phyloP scores from a whole-genome alignment of 2,113 vertebrate species.

The Semnopithecus entellus region DNA sequence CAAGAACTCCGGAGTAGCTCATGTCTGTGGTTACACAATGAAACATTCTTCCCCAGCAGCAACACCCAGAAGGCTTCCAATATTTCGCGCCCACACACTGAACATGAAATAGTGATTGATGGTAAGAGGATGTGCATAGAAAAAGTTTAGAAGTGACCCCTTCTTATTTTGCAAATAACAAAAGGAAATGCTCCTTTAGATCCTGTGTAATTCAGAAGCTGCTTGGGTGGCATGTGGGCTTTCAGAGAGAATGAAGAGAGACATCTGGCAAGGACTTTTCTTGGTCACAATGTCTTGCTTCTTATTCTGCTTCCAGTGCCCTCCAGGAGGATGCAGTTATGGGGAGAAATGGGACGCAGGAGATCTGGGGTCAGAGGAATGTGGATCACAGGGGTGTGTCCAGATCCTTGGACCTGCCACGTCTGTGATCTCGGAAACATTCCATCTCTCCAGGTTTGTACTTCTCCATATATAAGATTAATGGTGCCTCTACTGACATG shows the following conservation, averaged over 20 bases:
- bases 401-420: background rate
- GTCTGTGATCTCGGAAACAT: background rate
- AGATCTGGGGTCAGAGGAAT: background rate
- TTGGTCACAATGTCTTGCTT: background rate
- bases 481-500: background rate
- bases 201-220: background rate
- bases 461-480: background rate
- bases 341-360: background rate
- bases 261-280: background rate
- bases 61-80: background rate
- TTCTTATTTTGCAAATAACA: background rate
- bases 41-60: background rate
- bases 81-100: background rate
- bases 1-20: background rate
- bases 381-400: background rate
- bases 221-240: background rate
- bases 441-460: background rate
- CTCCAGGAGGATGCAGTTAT: background rate
- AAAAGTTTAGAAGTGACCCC: background rate
- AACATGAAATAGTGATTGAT: background rate
- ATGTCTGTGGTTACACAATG: background rate
- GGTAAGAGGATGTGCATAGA: background rate
- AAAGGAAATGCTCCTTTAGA: background rate
- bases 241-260: background rate
- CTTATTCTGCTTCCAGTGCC: background rate